Evolutionary conservation across 1,140 invertebrate species (phyloP).

Genomic region (Solenopsis invicta): DNA sequence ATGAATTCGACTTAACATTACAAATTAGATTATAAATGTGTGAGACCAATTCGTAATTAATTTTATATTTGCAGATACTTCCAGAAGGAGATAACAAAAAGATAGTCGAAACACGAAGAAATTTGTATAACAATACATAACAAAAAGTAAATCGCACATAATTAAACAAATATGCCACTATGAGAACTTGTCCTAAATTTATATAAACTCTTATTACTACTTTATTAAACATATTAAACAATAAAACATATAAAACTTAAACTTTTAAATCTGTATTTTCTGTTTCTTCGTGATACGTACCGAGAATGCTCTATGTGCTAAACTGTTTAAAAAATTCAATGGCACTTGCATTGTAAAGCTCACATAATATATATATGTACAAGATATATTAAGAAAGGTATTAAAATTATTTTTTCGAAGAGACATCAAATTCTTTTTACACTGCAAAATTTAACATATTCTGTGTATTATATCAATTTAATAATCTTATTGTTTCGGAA

Average conservation of each 20-base stretch:
- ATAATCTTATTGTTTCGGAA: background rate
- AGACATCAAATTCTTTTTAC: conserved; percentile 3
- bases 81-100: conserved; percentile 2
- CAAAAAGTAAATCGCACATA: conserved; percentile 13
- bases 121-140: background rate
- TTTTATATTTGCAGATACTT: conserved; percentile 32
- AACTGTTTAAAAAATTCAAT: conserved; percentile 61
- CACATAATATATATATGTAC: conserved; percentile 43
- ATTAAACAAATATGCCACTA: background rate
- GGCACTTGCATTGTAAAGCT: conserved; percentile 73
- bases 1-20: background rate
- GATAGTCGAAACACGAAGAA: background rate
- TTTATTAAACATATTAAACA: background rate
- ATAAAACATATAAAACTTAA: conserved; percentile 28
- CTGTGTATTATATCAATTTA: background rate
- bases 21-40: background rate
- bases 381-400: conserved; percentile 53
- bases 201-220: conserved; percentile 17
- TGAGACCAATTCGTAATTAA: background rate
- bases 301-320: conserved; percentile 5
- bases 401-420: background rate
- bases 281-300: background rate
- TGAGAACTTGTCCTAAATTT: background rate
- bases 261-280: conserved; percentile 17
- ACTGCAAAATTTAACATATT: background rate